Base-by-base conservation (phyloP, 2,797 vertebrate genomes). In the Tiaroga cobitis region DNA sequence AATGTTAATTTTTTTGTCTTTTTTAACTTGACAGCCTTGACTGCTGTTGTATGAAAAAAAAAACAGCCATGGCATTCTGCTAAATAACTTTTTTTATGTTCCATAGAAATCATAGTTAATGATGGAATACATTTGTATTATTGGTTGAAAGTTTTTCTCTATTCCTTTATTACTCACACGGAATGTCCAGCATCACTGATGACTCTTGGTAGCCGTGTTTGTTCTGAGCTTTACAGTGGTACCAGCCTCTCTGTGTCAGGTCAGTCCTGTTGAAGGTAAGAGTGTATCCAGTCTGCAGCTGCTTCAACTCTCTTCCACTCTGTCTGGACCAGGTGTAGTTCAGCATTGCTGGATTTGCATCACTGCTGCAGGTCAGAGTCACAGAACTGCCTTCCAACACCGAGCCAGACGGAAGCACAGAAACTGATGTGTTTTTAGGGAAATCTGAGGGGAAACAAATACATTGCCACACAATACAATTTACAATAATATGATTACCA, bases 201-300 rank as follows among this genome's bases (percentile, higher is more conserved):
- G 75, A n/a, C 3, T 29, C 51, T 6, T 88, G 46, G 24, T 16
- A 13, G 24, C 87, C 84, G 4, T 69, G n/a, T 34, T 73, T 24
- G 26, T 88, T 88, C 11, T 68, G 73, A 46, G 82, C 87, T 84
- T n/a, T 76, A 79, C 87, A 88, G 29, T 49, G 41, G 46, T 88
- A 86, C 11, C 21, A 4, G 13, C 85, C 87, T n/a, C 61, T 72
- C 37, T 86, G 56, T 69, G 32, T 76, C 18, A 4, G 24, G n/a
- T 43, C 3, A 4, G 13, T 81, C 10, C 1, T 61, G 9, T 63
- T 61, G 15, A 88, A 73, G 49, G 73, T 84, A 7, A 78, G 80
- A 37, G 26, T 69, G 7, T 34, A 1, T 78, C 82, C 79, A 32
- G 51, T 84, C 67, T 67, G 78, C 6, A 61, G 34, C 51, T 32